Conservation (phyloP, 2,888 invertebrate genomes). For the Heterodera filipjevi region DNA sequence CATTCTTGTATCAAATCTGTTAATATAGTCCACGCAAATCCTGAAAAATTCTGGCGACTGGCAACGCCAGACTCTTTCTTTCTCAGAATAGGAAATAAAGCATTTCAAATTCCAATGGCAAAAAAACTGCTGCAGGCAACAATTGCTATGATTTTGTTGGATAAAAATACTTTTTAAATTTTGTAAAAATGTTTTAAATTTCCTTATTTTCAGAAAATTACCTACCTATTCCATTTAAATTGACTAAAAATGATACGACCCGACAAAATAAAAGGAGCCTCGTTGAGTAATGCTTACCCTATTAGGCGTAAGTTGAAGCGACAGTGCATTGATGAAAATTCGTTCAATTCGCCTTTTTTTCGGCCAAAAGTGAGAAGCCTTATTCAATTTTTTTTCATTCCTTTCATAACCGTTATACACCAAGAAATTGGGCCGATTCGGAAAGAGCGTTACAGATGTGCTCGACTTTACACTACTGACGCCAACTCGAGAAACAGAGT, state of each 20-base stretch:
- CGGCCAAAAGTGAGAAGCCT: background rate
- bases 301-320: background rate
- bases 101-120: too few relatives aligned
- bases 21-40: too few relatives aligned
- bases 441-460: background rate
- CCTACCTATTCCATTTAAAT: background rate
- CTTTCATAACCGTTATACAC: background rate
- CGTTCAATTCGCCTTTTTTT: background rate
- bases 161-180: too few relatives aligned
- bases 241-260: background rate
- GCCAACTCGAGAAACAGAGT: conserved; percentile 25
- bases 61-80: too few relatives aligned
- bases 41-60: too few relatives aligned
- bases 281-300: background rate
- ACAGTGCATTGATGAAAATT: background rate
- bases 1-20: too few relatives aligned
- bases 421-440: background rate
- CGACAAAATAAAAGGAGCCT: background rate
- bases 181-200: too few relatives aligned
- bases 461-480: background rate
- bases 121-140: too few relatives aligned
- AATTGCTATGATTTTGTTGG: too few relatives aligned
- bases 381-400: background rate
- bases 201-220: background rate
- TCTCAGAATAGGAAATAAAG: too few relatives aligned